Conservation (phyloP, 2,113 vertebrate genomes). For the Cisticola juncidis region DNA sequence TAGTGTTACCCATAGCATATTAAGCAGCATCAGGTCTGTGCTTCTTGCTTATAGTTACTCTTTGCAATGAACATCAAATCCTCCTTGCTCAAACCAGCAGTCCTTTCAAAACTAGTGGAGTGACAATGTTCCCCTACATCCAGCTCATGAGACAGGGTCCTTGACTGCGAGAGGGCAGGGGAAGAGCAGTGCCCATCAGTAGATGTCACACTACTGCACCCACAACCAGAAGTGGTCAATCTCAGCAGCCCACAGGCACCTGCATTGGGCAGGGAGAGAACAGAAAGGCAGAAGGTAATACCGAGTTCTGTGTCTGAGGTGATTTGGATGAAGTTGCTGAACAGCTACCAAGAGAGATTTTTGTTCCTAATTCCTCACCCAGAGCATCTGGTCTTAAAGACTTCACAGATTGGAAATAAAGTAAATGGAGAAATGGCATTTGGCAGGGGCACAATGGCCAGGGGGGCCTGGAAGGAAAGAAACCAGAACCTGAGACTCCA, state of each 20-base stretch:
- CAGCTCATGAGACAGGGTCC: not conserved
- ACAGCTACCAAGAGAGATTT: not conserved
- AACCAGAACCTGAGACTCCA: not conserved
- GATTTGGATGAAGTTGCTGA: not conserved
- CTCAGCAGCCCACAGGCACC: not conserved
- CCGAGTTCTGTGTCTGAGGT: fast-evolving
- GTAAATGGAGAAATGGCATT: not conserved
- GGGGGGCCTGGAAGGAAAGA: not conserved
- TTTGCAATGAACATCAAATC: not conserved
- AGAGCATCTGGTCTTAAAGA: not conserved
- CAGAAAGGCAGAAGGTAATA: not conserved
- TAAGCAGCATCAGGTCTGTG: not conserved
- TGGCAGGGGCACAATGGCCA: not conserved
- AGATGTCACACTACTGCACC: fast-evolving
- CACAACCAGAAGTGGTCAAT: not conserved
- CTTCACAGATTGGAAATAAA: not conserved
- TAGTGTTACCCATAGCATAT: not conserved
- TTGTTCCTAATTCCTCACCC: not conserved
- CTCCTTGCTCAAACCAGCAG: not conserved
- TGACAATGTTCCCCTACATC: not conserved
- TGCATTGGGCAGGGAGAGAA: not conserved
- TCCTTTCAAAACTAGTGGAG: not conserved
- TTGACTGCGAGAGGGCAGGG: not conserved
- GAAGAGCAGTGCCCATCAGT: not conserved
- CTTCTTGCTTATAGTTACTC: not conserved